These are phyloP conservation scores for Drosophila sp. DNA, from an alignment of 1,140 invertebrate genomes.

Conservation along the genomic window DNA sequence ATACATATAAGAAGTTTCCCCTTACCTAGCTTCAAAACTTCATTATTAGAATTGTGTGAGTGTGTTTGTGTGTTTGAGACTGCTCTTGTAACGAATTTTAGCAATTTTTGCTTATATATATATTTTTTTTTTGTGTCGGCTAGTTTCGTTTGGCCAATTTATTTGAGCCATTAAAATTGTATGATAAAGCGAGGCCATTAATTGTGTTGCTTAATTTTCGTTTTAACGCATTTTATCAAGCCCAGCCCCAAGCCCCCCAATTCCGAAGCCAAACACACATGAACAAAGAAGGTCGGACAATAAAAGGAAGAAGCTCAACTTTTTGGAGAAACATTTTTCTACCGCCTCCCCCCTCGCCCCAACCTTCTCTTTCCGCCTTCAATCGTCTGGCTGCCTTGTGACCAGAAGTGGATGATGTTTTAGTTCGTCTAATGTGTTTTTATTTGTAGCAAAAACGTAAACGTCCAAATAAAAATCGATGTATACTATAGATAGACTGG, in stretches of 20 bases:
- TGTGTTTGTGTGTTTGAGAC: slow-evolving; percentile 6
- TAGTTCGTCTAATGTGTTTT: slow-evolving; percentile 66
- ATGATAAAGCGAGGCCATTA: slow-evolving; percentile 75
- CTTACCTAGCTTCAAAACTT: slow-evolving; percentile 32
- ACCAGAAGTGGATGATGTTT: slow-evolving; percentile 38
- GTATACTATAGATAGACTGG: slow-evolving; percentile 28
- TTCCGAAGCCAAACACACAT: background rate
- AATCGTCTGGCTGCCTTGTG: background rate
- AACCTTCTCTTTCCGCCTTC: background rate
- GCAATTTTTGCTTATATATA: slow-evolving; percentile 25
- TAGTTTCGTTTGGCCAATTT: slow-evolving; percentile 65
- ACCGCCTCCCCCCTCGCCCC: background rate
- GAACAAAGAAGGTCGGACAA: slow-evolving; percentile 33
- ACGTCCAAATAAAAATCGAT: slow-evolving; percentile 57
- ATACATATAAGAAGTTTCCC: background rate
- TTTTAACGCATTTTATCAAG: slow-evolving; percentile 79
- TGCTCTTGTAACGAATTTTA: slow-evolving; percentile 22
- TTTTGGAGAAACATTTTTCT: slow-evolving; percentile 15
- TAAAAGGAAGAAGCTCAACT: slow-evolving; percentile 19
- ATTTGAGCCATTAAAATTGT: slow-evolving; percentile 79
- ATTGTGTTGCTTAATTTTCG: slow-evolving; percentile 80
- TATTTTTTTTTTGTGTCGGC: slow-evolving; percentile 16
- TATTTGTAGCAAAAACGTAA: slow-evolving; percentile 52
- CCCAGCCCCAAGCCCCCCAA: slow-evolving; percentile 17
- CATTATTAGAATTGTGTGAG: slow-evolving; percentile 16